Percentiles rank a stretch among this genome's conserved stretches.
Conservation (phyloP, 2,888 invertebrate species). For the Cheilosia scutellata region DNA sequence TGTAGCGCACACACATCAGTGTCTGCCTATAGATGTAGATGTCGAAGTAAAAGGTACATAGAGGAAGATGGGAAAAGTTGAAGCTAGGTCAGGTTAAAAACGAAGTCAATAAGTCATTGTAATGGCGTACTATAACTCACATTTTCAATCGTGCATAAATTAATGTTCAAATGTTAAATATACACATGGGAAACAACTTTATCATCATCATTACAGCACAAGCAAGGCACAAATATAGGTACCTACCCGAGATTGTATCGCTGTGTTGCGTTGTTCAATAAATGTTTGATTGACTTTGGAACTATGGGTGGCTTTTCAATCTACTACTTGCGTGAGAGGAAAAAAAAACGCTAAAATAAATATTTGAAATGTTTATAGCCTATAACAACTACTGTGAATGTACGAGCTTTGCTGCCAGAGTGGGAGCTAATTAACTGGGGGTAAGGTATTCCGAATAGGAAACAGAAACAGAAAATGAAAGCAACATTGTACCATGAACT, state of each 20-base stretch:
- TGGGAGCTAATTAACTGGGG: slow-evolving; percentile 33
- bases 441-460: neutral
- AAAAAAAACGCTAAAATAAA: slow-evolving; percentile 40
- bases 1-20: slow-evolving; percentile 14
- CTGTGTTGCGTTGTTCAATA: slow-evolving; percentile 58
- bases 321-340: slow-evolving; percentile 13
- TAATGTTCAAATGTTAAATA: slow-evolving; percentile 73
- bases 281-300: slow-evolving; percentile 75
- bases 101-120: slow-evolving; percentile 73
- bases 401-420: slow-evolving; percentile 23
- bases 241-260: slow-evolving; percentile 53
- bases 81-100: slow-evolving; percentile 49
- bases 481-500: neutral
- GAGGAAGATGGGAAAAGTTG: slow-evolving; percentile 35
- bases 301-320: slow-evolving; percentile 73
- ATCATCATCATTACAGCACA: slow-evolving; percentile 65
- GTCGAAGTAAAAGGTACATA: neutral
- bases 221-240: slow-evolving; percentile 24
- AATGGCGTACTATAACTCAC: slow-evolving; percentile 71
- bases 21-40: slow-evolving; percentile 7
- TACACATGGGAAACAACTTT: slow-evolving; percentile 73
- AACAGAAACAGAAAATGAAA: slow-evolving; percentile 5
- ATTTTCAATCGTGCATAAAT: slow-evolving; percentile 72
- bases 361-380: slow-evolving; percentile 68
- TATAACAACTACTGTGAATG: slow-evolving; percentile 45